Evolutionary conservation across 1,140 invertebrate genomes (phyloP), one percentile per base, ranked within the genome.

Genomic region (Nephotettix cincticeps): DNA sequence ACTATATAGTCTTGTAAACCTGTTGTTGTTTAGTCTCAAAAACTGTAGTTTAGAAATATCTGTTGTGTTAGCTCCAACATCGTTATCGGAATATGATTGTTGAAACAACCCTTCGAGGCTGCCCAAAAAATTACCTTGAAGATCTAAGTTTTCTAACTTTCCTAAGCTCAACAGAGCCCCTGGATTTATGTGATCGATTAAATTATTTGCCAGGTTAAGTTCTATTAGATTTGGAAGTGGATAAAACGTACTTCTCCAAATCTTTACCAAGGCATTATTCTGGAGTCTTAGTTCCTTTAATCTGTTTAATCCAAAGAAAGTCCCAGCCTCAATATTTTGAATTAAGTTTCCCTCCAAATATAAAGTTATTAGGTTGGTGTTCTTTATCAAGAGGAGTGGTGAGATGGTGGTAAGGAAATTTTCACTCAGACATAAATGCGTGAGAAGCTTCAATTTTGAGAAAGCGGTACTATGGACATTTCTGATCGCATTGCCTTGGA

Each of bases 311-410:
- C 89, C 90, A 68, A 88, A 82, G 78, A 96, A 96, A 73, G 91
- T 89, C 27, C 90, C 90, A 4, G 89, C 87, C 75, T 91, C 86
- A 63, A 98, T 81, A 75, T 92, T 89, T 3, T 85, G 84, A 51
- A 98, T 92, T 79, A 89, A 88, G 83, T 98, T 98, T 75, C 93
- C 91, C 83, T 97, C 95, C 75, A 98, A 80, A 72, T 93, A 96
- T 43, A 98, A 82, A 3, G 92, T 91, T 3, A 90, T 89, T 14
- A 96, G 83, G 75, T 90, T 90, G 45, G 84, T 83, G 78, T 91
- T 93, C 71, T 86, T 84, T 67, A 87, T 83, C 77, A 96, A 91
- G 74, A 95, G 84, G 70, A 89, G 87, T 17, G 83, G 82, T 4
- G 92, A 91, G 69, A 96, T 84, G 32, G 85, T 86, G 29, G 87